Evolutionary conservation across 2,888 invertebrate genomes (phyloP).

Genomic region (Ormyrus rosae): DNA sequence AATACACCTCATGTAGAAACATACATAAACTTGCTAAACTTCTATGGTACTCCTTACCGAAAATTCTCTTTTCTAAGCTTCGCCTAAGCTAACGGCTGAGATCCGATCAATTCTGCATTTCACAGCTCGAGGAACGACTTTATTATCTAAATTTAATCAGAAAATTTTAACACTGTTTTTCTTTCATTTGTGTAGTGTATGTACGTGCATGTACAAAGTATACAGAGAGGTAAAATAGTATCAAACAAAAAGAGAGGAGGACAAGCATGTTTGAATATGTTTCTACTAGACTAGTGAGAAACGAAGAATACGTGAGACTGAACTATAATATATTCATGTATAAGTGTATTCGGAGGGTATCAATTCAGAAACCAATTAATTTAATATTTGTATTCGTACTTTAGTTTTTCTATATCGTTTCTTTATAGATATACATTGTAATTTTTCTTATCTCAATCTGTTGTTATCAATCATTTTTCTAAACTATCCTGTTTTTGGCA

Average conservation of each 20-base stretch:
- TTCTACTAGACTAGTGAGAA: slow-evolving; percentile 51
- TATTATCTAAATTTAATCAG: too few species aligned
- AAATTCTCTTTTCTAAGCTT: too few species aligned
- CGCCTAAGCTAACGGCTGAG: too few species aligned
- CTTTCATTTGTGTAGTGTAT: background rate
- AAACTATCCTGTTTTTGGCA: slow-evolving; percentile 66
- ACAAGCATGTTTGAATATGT: slow-evolving; percentile 55
- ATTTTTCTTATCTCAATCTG: slow-evolving; percentile 59
- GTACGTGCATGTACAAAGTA: slow-evolving; percentile 21
- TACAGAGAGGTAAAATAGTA: background rate
- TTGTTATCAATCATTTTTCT: slow-evolving; percentile 59
- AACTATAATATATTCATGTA: slow-evolving; percentile 38
- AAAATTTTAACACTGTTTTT: background rate
- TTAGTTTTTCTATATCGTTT: slow-evolving; percentile 59
- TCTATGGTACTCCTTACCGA: too few species aligned
- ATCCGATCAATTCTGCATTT: too few species aligned
- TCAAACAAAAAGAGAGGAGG: background rate
- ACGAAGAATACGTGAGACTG: slow-evolving; percentile 40
- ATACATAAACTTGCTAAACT: slow-evolving; percentile 53
- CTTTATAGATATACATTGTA: slow-evolving; percentile 57
- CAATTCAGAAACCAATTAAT: slow-evolving; percentile 58
- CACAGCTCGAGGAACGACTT: too few species aligned
- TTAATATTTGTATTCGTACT: slow-evolving; percentile 56
- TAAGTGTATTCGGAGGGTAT: slow-evolving; percentile 48
- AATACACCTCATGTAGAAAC: slow-evolving; percentile 55